These are phyloP conservation scores for Halictus rubicundus DNA, from an alignment of 1,140 invertebrate genomes.

Conservation along the genomic window DNA sequence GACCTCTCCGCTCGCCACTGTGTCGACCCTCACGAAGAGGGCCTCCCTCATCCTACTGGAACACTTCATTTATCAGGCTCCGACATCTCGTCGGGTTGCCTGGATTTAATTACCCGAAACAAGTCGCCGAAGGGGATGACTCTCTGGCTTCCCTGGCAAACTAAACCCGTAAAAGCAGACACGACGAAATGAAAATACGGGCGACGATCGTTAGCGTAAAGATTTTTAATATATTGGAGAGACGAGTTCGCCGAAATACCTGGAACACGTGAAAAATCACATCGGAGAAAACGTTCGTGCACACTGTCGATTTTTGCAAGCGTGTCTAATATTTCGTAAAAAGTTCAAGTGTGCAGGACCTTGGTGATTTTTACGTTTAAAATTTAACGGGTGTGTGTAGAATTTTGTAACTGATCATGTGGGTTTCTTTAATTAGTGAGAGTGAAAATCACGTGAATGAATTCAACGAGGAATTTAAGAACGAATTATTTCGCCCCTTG, in stretches of 20 bases:
- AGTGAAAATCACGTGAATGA: no score
- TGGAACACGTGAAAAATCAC: neutral
- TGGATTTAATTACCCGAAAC: constrained; percentile 72
- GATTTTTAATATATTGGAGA: neutral
- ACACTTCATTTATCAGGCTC: constrained; percentile 71
- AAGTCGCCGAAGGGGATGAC: constrained; percentile 63
- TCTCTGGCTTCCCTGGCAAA: constrained; percentile 43
- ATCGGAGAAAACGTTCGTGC: no score
- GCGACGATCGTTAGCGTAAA: constrained; percentile 6
- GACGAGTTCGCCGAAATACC: neutral
- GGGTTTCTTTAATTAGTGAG: no score
- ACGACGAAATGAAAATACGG: constrained; percentile 45
- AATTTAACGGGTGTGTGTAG: no score
- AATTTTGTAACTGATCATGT: no score
- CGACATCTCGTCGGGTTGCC: constrained; percentile 69
- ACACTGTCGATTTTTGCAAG: no score
- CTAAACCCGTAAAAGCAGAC: constrained; percentile 26
- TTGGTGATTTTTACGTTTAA: no score
- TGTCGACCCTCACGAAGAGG: constrained; percentile 51
- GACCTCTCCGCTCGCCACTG: constrained; percentile 52
- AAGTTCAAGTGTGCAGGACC: no score
- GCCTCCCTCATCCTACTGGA: constrained; percentile 56
- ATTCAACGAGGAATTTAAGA: no score
- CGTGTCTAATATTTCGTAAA: no score
- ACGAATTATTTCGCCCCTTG: no score